Percentiles rank a stretch among this genome's conserved stretches.
Conservation (phyloP, 2,113 vertebrate species). For the Danio rerio region GRCz12tu NC_133181.1:26834001-26834500, state of each 20-base stretch:
- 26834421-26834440: background rate
- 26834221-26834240: constrained; percentile 54
- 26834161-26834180: constrained; percentile 73
- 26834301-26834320: constrained; percentile 45
- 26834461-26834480: background rate
- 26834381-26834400: background rate
- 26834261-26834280: constrained; percentile 46
- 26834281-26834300: constrained; percentile 30
- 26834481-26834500: constrained; percentile 18
- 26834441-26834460: background rate
- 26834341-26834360: constrained; percentile 6
- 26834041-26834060: too few species aligned
- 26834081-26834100: background rate
- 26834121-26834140: constrained; percentile 86
- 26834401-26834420: background rate
- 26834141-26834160: constrained; percentile 87
- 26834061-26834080: background rate
- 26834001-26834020: too few species aligned
- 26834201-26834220: constrained; percentile 49
- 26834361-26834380: background rate
- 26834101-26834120: constrained; percentile 77
- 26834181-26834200: constrained; percentile 56
- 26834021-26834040: too few species aligned
- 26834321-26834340: constrained; percentile 30
- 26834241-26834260: constrained; percentile 52